phyloP scores from a whole-genome alignment of 2,797 vertebrate genomes.

The Tadarida brasiliensis region DNA sequence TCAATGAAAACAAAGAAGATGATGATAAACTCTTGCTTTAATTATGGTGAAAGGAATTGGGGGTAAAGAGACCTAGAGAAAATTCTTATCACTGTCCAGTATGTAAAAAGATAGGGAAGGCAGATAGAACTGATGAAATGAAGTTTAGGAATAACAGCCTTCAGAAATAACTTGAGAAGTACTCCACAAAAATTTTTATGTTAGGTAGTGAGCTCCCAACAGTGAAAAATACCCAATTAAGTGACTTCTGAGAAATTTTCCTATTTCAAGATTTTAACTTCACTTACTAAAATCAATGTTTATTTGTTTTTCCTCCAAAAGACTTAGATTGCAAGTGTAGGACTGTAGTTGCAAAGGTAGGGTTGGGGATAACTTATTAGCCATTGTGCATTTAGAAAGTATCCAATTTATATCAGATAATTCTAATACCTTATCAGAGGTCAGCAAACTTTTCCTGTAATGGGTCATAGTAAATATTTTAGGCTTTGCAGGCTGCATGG shows the following conservation, averaged over 20 bases:
- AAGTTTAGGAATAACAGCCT: not conserved
- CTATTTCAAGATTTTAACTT: slow-evolving; percentile 45
- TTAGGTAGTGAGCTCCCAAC: not conserved
- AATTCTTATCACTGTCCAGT: not conserved
- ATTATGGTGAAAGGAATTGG: slow-evolving; percentile 27
- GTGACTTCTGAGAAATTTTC: slow-evolving; percentile 29
- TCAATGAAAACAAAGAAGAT: slow-evolving; percentile 13
- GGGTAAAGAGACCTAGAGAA: not conserved
- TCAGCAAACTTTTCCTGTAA: slow-evolving; percentile 13
- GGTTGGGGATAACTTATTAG: not conserved
- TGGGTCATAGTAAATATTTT: not conserved
- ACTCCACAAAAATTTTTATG: not conserved
- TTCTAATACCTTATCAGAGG: not conserved
- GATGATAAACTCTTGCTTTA: not conserved
- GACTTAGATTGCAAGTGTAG: not conserved
- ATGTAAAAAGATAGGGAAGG: slow-evolving; percentile 30
- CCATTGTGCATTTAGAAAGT: slow-evolving; percentile 27
- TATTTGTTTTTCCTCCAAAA: not conserved
- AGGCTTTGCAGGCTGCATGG: not conserved
- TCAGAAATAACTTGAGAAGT: slow-evolving; percentile 6
- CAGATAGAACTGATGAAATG: not conserved
- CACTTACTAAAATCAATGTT: not conserved
- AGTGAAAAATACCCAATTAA: slow-evolving; percentile 13
- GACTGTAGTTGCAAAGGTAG: not conserved
- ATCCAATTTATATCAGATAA: not conserved